Percentiles rank a stretch among this genome's conserved stretches.
These are phyloP conservation scores for Pipistrellus pygmaeus DNA, from an alignment of 2,797 vertebrate genomes.

Conservation along the genomic window DNA sequence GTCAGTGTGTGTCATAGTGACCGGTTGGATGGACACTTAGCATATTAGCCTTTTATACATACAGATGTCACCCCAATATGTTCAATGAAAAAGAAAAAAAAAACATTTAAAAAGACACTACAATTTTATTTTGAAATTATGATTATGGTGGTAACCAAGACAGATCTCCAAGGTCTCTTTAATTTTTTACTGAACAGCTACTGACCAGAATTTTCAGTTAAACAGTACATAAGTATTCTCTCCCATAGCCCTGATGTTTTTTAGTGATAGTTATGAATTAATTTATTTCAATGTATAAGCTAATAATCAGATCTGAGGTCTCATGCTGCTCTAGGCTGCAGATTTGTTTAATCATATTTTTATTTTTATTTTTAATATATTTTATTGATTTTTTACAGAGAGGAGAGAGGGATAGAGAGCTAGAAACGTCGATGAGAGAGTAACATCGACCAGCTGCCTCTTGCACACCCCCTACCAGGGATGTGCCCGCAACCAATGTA, in stretches of 20 bases:
- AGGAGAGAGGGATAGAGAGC: too few relatives aligned
- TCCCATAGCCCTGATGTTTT: constrained; percentile 85
- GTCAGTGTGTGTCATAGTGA: too few relatives aligned
- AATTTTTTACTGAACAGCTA: constrained; percentile 83
- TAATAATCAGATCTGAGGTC: constrained; percentile 89
- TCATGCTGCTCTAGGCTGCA: constrained; percentile 87
- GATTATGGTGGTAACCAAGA: constrained; percentile 79
- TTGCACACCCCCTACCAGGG: too few relatives aligned
- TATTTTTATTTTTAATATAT: background rate
- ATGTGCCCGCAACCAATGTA: too few relatives aligned
- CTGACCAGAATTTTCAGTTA: constrained; percentile 82
- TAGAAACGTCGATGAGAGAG: too few relatives aligned
- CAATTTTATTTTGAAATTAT: constrained; percentile 78
- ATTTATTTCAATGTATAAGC: constrained; percentile 88
- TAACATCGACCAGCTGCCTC: too few relatives aligned
- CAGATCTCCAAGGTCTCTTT: constrained; percentile 73
- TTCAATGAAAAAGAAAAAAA: background rate
- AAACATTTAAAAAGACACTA: background rate
- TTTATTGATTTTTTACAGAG: too few relatives aligned
- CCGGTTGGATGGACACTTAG: too few relatives aligned
- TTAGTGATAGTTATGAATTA: constrained; percentile 86
- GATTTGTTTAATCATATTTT: constrained; percentile 88
- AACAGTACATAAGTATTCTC: constrained; percentile 77
- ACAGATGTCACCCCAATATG: background rate
- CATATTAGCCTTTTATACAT: too few relatives aligned